Percentiles rank a stretch among this genome's conserved stretches.
Evolutionary conservation across 2,888 invertebrate genomes (phyloP).

Genomic region (Hydrotaea diabolus): DNA sequence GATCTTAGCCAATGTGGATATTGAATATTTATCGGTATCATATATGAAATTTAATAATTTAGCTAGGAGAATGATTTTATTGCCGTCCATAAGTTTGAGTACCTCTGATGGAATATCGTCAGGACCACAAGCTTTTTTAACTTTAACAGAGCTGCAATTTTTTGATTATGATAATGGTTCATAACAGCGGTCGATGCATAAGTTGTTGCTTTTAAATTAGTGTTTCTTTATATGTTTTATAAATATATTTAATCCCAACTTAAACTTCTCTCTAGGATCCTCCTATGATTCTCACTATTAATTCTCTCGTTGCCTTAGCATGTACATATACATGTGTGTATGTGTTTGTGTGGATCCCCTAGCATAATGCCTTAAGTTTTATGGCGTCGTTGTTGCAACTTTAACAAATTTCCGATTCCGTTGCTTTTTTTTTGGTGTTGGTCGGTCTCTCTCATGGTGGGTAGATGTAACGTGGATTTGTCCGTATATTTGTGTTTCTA

Average conservation of each 20-base stretch:
- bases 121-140: no score
- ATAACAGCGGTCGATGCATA: no score
- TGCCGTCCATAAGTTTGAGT: no score
- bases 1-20: no score
- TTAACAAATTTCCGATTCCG: constrained; percentile 66
- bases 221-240: no score
- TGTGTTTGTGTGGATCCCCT: constrained; percentile 29
- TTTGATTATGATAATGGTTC: no score
- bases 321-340: constrained; percentile 1
- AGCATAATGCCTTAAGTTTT: constrained; percentile 56
- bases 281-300: not conserved
- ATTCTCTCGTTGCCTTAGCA: not conserved
- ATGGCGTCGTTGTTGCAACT: constrained; percentile 60
- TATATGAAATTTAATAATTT: no score
- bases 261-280: not conserved
- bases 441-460: constrained; percentile 14
- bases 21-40: no score
- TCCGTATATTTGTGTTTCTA: not conserved
- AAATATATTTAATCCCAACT: not conserved
- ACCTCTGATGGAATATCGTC: no score
- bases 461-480: not conserved
- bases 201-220: no score
- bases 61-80: no score
- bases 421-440: constrained; percentile 31
- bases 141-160: no score